phyloP scores from a whole-genome alignment of 2,113 vertebrate species.

The Pluvialis apricaria region DNA sequence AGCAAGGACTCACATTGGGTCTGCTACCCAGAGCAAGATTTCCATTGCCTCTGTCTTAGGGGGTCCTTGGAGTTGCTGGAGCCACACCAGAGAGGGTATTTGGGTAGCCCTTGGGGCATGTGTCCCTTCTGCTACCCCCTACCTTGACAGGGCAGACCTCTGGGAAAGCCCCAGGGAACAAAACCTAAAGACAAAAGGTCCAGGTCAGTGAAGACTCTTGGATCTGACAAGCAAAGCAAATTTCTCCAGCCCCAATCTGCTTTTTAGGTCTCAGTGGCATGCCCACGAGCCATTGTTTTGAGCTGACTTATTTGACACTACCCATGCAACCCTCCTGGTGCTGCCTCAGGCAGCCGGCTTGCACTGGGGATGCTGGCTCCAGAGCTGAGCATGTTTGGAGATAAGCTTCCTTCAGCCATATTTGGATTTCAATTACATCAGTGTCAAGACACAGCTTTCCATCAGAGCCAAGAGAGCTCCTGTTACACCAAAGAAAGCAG shows the following conservation, averaged over 20 bases:
- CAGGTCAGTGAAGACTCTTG: background rate
- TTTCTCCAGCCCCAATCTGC: background rate
- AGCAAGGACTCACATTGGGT: background rate
- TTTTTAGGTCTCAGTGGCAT: background rate
- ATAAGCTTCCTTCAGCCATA: background rate
- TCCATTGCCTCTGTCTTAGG: background rate
- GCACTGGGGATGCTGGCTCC: background rate
- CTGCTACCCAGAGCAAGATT: background rate
- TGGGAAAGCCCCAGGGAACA: background rate
- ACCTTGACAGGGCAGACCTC: background rate
- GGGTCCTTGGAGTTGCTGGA: background rate
- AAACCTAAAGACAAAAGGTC: background rate
- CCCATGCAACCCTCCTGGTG: background rate
- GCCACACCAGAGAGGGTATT: background rate
- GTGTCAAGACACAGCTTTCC: background rate
- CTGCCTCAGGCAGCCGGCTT: background rate
- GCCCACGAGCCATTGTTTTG: background rate
- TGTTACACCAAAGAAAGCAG: conserved; percentile 9
- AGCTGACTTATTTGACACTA: background rate
- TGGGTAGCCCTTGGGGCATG: background rate
- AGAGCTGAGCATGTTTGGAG: background rate
- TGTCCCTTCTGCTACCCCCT: background rate
- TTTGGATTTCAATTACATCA: conserved; percentile 3
- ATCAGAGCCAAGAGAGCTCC: background rate
- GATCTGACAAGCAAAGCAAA: background rate